Conservation (phyloP, 2,797 vertebrate genomes). For the Betta splendens region DNA sequence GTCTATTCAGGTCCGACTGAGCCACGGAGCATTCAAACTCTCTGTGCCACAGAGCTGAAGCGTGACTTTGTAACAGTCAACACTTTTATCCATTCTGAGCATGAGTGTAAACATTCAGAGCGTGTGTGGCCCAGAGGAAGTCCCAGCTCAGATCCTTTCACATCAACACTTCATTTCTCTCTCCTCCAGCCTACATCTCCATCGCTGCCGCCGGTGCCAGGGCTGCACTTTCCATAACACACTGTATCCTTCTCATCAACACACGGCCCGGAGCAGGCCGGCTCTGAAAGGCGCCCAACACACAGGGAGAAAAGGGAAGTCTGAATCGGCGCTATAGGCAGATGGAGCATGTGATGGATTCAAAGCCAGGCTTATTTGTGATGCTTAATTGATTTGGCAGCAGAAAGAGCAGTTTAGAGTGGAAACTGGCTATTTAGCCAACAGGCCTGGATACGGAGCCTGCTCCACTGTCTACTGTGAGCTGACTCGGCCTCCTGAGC, state of each 20-base stretch:
- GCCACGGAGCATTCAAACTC: constrained; percentile 6
- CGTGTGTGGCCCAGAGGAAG: constrained; percentile 41
- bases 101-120: constrained; percentile 41
- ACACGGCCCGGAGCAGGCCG: constrained; percentile 55
- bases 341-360: constrained; percentile 50
- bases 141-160: constrained; percentile 47
- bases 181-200: constrained; percentile 28
- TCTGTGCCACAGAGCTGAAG: constrained; percentile 8
- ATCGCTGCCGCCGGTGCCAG: constrained; percentile 46
- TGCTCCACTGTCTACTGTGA: constrained; percentile 62
- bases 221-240: constrained; percentile 61
- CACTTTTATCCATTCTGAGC: constrained; percentile 38
- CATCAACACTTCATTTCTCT: constrained; percentile 46
- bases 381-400: constrained; percentile 74
- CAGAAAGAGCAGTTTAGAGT: constrained; percentile 45
- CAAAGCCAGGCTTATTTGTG: constrained; percentile 62
- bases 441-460: constrained; percentile 45
- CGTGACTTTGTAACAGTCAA: constrained; percentile 15
- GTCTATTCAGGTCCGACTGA: constrained; percentile 2
- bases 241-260: constrained; percentile 68
- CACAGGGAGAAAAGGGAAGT: constrained; percentile 3
- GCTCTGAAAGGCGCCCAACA: constrained; percentile 24
- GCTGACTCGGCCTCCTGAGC: constrained; percentile 67
- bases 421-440: constrained; percentile 59
- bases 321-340: constrained; percentile 44